These are phyloP conservation scores for Leucania comma DNA, from an alignment of 2,888 invertebrate species.

Conservation along the genomic window DNA sequence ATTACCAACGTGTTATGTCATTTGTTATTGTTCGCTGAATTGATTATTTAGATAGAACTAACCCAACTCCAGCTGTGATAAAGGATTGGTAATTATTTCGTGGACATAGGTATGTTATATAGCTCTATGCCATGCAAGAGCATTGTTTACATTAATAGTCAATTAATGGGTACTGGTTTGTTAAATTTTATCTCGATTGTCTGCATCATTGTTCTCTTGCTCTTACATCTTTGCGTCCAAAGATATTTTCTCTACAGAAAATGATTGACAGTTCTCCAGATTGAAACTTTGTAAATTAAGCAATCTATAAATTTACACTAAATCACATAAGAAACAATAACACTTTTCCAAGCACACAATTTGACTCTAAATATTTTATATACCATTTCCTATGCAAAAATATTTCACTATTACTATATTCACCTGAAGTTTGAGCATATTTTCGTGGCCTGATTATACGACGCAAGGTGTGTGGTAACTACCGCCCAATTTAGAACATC, in stretches of 20 bases:
- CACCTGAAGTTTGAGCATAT: constrained; percentile 7
- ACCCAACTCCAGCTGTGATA: constrained; percentile 14
- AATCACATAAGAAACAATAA: background rate
- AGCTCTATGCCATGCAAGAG: background rate
- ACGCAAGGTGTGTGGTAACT: constrained; percentile 42
- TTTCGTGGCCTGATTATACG: constrained; percentile 22
- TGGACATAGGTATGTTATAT: background rate
- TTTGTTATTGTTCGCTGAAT: constrained; percentile 52
- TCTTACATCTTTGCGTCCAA: background rate
- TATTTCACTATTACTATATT: background rate
- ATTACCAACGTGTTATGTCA: constrained; percentile 49
- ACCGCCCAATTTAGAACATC: constrained; percentile 49
- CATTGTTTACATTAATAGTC: background rate
- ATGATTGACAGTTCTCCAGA: background rate
- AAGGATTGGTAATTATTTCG: constrained; percentile 23
- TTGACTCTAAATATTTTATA: too few relatives aligned
- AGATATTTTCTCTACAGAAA: background rate
- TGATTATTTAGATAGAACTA: constrained; percentile 36
- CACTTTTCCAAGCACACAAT: too few relatives aligned
- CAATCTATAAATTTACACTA: background rate
- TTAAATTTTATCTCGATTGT: background rate
- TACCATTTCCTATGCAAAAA: too few relatives aligned
- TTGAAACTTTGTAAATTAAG: background rate
- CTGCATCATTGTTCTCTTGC: background rate
- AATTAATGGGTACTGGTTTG: background rate